Evolutionary conservation across 2,888 invertebrate species (phyloP), one percentile per base, ranked within the genome.

Genomic region (Pristionchus arcanus): DNA sequence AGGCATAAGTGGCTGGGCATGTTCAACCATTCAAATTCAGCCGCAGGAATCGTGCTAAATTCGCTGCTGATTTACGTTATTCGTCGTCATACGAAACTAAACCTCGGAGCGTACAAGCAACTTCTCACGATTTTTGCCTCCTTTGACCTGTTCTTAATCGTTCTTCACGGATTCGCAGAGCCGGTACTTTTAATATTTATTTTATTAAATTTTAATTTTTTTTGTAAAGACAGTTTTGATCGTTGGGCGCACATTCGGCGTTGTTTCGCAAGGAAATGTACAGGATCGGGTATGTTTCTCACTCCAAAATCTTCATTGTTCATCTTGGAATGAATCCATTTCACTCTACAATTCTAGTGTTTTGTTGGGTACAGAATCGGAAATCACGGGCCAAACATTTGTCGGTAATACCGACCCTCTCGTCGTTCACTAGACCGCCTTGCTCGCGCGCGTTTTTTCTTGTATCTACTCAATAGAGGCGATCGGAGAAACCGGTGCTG

Each of bases 91-190:
- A 81, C 81, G 0, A 49, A 53, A 19, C 81, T 53, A 0, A 28
- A 11, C 13, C 81, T 81, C n/a, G 81, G 81, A n/a, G 81, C 49
- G 15, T 81, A 53, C 53, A 81, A 81, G 53, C 81, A 81, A 7
- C 81, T 81, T n/a, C 81, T 81, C 15, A 28, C 81, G 16, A 81
- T 81, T 19, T 81, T 81, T 16, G 81, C 81, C 1, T n/a, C 81
- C 2, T 49, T 49, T 25, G 81, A 81, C 25, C n/a, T 81, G 25
- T 81, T 81, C 15, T 42, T 81, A 4, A 53, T 53, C n/a, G 16
- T 81, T 28, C 28, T 53, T 2, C 81, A 81, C 53, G 49, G 49
- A 49, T n/a, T 49, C n/a, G 49, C 16, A 0, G 34, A 53, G 49
- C 81, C 81, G 81, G 74, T 42, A 37, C 37, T 21, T 21, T 37